A percentile compares a stretch with the other conserved stretches of the same genome.
phyloP scores from a whole-genome alignment of 2,888 invertebrate genomes.

The Salticus scenicus region DNA sequence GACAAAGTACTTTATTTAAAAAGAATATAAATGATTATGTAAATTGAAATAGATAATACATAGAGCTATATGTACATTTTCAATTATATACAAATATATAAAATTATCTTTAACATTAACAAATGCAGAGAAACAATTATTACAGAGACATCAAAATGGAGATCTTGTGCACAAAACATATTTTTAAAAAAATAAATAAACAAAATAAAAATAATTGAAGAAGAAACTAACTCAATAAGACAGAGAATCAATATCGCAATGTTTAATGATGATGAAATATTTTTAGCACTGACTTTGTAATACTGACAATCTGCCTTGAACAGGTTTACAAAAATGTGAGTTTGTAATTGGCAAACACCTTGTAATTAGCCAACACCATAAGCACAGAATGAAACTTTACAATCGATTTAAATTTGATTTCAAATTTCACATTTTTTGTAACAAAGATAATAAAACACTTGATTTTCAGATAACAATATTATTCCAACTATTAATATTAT shows the following conservation, averaged over 20 bases:
- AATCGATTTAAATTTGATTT: too few relatives aligned
- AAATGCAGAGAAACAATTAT: background rate
- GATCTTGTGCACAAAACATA: background rate
- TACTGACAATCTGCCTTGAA: too few relatives aligned
- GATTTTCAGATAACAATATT: too few relatives aligned
- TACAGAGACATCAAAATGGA: background rate
- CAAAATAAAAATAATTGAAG: background rate
- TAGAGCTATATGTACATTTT: background rate
- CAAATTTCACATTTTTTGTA: too few relatives aligned
- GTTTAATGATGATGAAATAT: background rate
- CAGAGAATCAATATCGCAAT: background rate
- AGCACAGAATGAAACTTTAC: too few relatives aligned
- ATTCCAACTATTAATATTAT: too few relatives aligned
- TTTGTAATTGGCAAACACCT: too few relatives aligned
- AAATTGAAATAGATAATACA: constrained; percentile 1
- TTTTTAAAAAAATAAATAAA: too few relatives aligned
- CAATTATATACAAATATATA: constrained; percentile 2
- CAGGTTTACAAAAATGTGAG: too few relatives aligned
- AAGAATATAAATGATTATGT: background rate
- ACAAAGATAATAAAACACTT: too few relatives aligned
- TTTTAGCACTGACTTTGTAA: background rate
- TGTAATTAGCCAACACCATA: too few relatives aligned
- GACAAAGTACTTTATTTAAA: constrained; percentile 1
- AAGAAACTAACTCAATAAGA: background rate
- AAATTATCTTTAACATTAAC: background rate